These are phyloP conservation scores for Agrilus mali DNA, from an alignment of 2,888 invertebrate species.

Conservation along the genomic window DNA sequence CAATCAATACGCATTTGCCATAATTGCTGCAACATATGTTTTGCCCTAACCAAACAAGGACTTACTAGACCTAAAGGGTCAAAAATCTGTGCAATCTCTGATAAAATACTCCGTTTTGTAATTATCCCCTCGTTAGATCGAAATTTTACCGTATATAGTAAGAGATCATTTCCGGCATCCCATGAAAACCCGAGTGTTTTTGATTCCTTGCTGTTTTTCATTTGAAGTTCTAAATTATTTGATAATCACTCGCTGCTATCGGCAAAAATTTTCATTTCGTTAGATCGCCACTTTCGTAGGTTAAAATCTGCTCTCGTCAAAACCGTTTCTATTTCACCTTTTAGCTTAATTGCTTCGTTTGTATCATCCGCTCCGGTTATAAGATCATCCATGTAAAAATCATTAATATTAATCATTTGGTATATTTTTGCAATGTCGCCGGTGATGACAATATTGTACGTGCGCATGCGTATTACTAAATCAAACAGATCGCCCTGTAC, in stretches of 20 bases:
- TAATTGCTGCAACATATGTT: constrained; percentile 16
- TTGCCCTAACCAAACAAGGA: constrained; percentile 15
- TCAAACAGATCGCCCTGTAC: constrained; percentile 1
- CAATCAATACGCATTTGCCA: constrained; percentile 16
- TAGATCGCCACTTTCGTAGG: constrained; percentile 7
- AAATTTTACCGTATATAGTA: constrained; percentile 5
- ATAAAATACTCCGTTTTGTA: constrained; percentile 4
- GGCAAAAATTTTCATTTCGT: constrained; percentile 1
- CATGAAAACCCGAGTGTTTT: constrained; percentile 8
- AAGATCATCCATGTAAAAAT: constrained; percentile 1
- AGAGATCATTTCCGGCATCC: constrained; percentile 3
- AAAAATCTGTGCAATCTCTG: constrained; percentile 12
- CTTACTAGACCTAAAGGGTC: constrained; percentile 14
- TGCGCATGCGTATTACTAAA: constrained; percentile 2
- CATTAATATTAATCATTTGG: background rate
- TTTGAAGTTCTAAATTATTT: background rate
- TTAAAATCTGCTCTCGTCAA: constrained; percentile 2
- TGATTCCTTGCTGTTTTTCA: background rate
- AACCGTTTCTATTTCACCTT: background rate
- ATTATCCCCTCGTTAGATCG: background rate
- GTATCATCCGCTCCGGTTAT: constrained; percentile 1
- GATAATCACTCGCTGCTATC: background rate
- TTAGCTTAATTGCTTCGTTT: background rate
- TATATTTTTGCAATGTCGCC: constrained; percentile 6
- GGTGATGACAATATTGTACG: background rate